Percentiles rank a stretch among this genome's conserved stretches.
Evolutionary conservation across 2,113 vertebrate species (phyloP).

Genomic region (Heteronetta atricapilla): DNA sequence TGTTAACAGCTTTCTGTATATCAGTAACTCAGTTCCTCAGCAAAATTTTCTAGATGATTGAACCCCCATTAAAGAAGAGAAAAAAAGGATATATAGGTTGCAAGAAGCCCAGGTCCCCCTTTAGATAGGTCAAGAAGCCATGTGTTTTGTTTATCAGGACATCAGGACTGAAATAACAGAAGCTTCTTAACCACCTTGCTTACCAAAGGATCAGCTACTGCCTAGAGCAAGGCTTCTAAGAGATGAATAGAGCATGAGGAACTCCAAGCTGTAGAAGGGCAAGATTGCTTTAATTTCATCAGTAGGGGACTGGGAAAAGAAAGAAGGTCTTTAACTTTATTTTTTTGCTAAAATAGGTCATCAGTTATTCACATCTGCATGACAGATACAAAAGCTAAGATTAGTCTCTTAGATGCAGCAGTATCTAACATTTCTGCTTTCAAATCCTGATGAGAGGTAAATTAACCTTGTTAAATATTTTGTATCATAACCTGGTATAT

Average conservation of each 20-base stretch:
- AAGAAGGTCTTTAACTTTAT: slow-evolving; percentile 19
- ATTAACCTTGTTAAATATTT: background rate
- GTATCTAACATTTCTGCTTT: background rate
- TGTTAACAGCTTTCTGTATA: slow-evolving; percentile 10
- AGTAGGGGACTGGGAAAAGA: background rate
- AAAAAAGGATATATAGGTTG: background rate
- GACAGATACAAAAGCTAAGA: background rate
- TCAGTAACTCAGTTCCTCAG: background rate
- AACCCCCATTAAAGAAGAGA: background rate
- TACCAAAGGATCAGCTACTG: background rate
- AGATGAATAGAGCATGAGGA: background rate
- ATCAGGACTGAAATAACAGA: background rate
- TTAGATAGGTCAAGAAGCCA: background rate
- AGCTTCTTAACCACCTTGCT: background rate
- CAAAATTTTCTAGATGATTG: background rate
- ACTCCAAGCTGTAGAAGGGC: background rate
- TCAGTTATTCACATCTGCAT: background rate
- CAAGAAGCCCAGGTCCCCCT: background rate
- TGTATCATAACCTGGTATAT: background rate
- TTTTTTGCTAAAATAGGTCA: background rate
- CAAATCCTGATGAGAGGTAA: background rate
- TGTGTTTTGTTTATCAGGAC: background rate
- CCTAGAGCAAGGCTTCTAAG: background rate
- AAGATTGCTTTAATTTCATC: background rate
- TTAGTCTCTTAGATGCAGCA: background rate